Conservation (phyloP, 2,888 invertebrate species). For the Drosophila multiciliata region DNA sequence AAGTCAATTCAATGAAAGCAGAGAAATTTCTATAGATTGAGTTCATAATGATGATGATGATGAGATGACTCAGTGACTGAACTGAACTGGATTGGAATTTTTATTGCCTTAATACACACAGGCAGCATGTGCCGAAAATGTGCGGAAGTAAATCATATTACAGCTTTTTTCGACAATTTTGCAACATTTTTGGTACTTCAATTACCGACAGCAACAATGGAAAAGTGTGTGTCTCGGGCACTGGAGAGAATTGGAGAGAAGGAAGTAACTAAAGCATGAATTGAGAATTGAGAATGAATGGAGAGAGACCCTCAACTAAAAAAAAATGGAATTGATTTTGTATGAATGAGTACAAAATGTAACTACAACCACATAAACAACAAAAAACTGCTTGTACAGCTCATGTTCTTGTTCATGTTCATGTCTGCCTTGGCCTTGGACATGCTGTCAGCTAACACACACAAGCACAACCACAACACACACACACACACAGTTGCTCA, state of each 20-base stretch:
- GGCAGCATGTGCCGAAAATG: slow-evolving; percentile 20
- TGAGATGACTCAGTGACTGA: background rate
- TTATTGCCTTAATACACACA: slow-evolving; percentile 47
- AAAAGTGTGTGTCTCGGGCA: background rate
- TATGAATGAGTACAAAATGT: slow-evolving; percentile 57
- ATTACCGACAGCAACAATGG: slow-evolving; percentile 23
- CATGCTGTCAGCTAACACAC: slow-evolving; percentile 30
- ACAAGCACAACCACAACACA: slow-evolving; percentile 2
- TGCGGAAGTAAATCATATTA: slow-evolving; percentile 60
- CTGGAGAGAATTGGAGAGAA: slow-evolving; percentile 23
- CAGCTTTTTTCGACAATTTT: slow-evolving; percentile 24
- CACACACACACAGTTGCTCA: background rate
- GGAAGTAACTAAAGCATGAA: slow-evolving; percentile 45
- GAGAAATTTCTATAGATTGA: background rate
- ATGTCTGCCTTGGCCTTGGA: slow-evolving; percentile 21
- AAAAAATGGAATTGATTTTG: slow-evolving; percentile 60
- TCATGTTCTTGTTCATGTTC: slow-evolving; percentile 18
- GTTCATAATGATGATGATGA: background rate
- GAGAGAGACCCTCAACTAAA: background rate
- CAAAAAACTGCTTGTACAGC: slow-evolving; percentile 17
- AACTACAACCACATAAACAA: slow-evolving; percentile 27
- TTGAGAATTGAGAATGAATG: slow-evolving; percentile 33
- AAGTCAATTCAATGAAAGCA: slow-evolving; percentile 21
- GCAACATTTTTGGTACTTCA: slow-evolving; percentile 6
- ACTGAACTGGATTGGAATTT: slow-evolving; percentile 45